These are phyloP conservation scores for Gadopsis bispinosus DNA, from an alignment of 2,797 vertebrate species.

Conservation along the genomic window DNA sequence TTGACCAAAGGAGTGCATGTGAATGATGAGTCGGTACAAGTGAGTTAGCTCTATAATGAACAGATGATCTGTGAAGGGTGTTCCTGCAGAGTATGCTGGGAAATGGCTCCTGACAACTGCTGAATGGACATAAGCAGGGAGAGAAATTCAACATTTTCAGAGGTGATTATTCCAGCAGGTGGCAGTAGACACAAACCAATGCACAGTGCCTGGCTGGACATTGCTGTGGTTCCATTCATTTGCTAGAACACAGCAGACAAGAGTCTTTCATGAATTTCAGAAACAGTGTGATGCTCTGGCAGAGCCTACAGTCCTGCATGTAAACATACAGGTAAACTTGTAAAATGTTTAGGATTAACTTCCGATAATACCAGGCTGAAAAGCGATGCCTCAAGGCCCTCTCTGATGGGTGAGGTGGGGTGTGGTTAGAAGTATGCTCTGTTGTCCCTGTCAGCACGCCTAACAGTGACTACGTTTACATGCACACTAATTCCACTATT, in stretches of 20 bases:
- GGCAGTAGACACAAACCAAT: slow-evolving; percentile 72
- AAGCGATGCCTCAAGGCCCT: neutral
- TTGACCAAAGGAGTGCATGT: slow-evolving; percentile 42
- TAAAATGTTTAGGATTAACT: no score
- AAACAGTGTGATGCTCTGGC: slow-evolving; percentile 7
- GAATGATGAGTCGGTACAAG: slow-evolving; percentile 30
- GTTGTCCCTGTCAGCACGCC: neutral
- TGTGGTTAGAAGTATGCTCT: neutral
- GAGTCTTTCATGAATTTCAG: neutral
- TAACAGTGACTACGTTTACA: neutral
- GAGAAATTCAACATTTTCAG: no score
- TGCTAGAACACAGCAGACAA: slow-evolving; percentile 15
- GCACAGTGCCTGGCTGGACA: slow-evolving; percentile 2
- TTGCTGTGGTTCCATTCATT: slow-evolving; percentile 22
- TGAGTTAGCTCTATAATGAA: slow-evolving; percentile 57
- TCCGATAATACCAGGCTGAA: neutral
- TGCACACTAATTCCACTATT: no score
- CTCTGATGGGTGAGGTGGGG: neutral
- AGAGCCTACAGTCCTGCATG: neutral
- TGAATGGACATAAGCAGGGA: slow-evolving; percentile 22
- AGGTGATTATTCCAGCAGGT: slow-evolving; percentile 63
- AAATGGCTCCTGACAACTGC: slow-evolving; percentile 23
- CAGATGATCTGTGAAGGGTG: slow-evolving; percentile 71
- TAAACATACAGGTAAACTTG: neutral
- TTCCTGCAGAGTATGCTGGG: slow-evolving; percentile 38